Evolutionary conservation across 2,888 invertebrate genomes (phyloP), one percentile per base, ranked within the genome.

Genomic region (Tromatobia lineatoria): DNA sequence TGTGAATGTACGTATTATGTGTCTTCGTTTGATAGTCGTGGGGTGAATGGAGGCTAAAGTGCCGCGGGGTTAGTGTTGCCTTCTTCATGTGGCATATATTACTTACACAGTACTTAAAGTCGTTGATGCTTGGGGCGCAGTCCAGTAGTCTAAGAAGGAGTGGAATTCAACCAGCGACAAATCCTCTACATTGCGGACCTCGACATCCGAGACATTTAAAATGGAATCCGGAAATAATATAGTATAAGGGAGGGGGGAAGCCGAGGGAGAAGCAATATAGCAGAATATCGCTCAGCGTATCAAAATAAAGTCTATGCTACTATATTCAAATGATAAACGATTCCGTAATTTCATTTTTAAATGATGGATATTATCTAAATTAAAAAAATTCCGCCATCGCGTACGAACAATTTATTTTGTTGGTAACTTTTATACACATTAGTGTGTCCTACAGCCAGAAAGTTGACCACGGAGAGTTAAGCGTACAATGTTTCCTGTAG

Each of bases 121-220:
- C 42, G 38, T 25, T 18, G 25, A 34, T 57, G 69, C 34, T 54
- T n/a, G 25, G 25, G 25, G 61, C 23, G 50, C 45, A 34, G 38
- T 64, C 61, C 23, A 3, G 29, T 42, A 0, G 29, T 34, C 61
- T 74, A 47, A 47, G 59, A 25, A 47, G 66, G 23, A 18, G 54
- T n/a, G 20, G 69, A 69, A 78, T 70, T 78, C 38, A 45, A 78
- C 20, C 61, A 50, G 61, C 70, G 52, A 78, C 70, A 70, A 61
- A 70, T 70, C 45, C 42, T 57, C 61, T 25, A 47, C 38, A 70
- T 13, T 61, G 59, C 45, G 20, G 69, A 29, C 11, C 20, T 29
- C 8, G 29, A 10, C 20, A 25, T 77, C 10, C 59, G 47, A 45
- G 59, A 25, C 59, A 61, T 61, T 29, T 13, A 11, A 34, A 50